Evolutionary conservation across 2,113 vertebrate species (phyloP).

Genomic region (Tragelaphus scriptus): DNA sequence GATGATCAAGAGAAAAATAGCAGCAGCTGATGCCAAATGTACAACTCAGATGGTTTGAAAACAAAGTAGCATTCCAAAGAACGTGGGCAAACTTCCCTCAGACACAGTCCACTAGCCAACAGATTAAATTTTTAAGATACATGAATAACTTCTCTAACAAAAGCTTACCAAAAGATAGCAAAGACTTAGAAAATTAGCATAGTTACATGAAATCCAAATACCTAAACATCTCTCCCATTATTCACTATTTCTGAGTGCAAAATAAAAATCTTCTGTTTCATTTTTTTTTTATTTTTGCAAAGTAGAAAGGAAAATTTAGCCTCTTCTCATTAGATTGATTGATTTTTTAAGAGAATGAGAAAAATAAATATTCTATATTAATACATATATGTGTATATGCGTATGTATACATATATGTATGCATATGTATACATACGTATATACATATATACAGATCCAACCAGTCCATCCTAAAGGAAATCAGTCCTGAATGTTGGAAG

Average conservation of each 20-base stretch:
- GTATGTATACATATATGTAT: too few relatives aligned
- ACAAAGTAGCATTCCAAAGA: not conserved
- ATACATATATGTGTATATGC: not conserved
- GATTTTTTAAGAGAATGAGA: not conserved
- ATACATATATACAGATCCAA: not conserved
- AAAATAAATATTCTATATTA: not conserved
- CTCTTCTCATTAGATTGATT: not conserved
- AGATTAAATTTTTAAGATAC: not conserved
- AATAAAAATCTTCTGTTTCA: not conserved
- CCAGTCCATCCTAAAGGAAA: not conserved
- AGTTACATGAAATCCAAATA: not conserved
- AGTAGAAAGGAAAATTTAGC: not conserved
- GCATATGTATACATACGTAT: not conserved
- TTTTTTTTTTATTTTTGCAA: not conserved
- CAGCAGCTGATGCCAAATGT: not conserved
- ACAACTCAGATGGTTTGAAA: not conserved
- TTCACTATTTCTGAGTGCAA: not conserved
- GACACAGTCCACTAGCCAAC: not conserved
- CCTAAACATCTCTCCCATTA: not conserved
- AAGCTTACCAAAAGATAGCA: not conserved
- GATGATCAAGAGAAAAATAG: not conserved
- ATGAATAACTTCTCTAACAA: conserved; percentile 20
- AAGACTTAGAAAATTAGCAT: not conserved
- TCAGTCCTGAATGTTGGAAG: not conserved
- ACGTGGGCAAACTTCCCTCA: not conserved